phyloP scores from a whole-genome alignment of 2,113 vertebrate species.

The Puntigrus tetrazona region DNA sequence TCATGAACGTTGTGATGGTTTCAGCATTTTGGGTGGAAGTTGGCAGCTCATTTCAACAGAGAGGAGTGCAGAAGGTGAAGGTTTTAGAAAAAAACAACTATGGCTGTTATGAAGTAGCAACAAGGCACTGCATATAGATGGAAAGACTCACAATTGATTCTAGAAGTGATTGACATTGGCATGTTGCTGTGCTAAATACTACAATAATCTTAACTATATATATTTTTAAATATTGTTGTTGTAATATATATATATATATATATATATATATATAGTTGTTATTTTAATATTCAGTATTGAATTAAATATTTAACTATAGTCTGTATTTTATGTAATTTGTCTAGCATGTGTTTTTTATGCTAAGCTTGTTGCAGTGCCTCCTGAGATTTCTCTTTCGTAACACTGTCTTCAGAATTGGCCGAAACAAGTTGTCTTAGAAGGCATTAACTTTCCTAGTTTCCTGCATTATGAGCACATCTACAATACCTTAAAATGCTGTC shows the following conservation, averaged over 20 bases:
- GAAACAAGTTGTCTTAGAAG: not conserved
- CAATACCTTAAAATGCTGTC: not conserved
- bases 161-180: not conserved
- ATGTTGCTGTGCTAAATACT: not conserved
- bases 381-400: not conserved
- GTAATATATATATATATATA: not conserved
- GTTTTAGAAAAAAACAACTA: too few relatives aligned
- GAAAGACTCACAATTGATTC: not conserved
- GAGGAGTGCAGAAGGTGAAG: too few relatives aligned
- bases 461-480: not conserved
- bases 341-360: not conserved
- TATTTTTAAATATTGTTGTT: too few relatives aligned
- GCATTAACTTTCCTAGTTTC: not conserved
- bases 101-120: too few relatives aligned
- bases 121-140: too few relatives aligned
- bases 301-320: not conserved
- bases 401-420: not conserved
- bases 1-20: too few relatives aligned
- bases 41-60: too few relatives aligned
- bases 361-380: not conserved
- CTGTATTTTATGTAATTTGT: not conserved
- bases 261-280: not conserved
- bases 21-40: too few relatives aligned
- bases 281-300: not conserved
- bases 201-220: not conserved